phyloP scores from a whole-genome alignment of 2,113 vertebrate genomes.

The Sitta europaea region DNA sequence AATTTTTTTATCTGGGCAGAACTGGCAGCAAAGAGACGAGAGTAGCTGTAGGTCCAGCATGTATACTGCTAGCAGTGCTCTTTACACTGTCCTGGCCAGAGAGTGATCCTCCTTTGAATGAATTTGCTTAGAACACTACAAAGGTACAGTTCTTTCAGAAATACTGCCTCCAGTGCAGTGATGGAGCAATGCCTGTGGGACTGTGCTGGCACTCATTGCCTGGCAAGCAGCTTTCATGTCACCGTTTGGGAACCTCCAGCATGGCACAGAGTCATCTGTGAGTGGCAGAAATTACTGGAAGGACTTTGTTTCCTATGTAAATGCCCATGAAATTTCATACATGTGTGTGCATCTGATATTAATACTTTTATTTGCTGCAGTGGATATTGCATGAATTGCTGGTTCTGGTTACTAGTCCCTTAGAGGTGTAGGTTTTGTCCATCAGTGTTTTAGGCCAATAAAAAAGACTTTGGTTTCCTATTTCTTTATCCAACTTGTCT shows the following conservation, averaged over 20 bases:
- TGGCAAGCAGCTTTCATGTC: background rate
- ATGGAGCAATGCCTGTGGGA: background rate
- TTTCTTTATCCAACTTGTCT: background rate
- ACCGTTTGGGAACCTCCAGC: background rate
- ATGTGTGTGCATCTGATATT: background rate
- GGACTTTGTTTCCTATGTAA: background rate
- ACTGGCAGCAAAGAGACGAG: background rate
- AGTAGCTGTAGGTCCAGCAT: background rate
- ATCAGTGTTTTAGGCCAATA: background rate
- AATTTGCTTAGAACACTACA: background rate
- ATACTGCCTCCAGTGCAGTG: background rate
- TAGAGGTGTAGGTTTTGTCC: background rate
- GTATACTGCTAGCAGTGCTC: background rate
- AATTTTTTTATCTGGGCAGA: background rate
- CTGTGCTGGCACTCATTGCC: accelerated
- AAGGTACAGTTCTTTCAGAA: background rate
- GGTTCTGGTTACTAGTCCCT: background rate
- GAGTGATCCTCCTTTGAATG: background rate
- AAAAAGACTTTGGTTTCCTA: background rate
- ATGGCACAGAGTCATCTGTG: background rate
- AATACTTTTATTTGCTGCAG: background rate
- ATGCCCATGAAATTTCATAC: background rate
- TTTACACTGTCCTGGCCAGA: background rate
- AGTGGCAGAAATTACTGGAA: background rate
- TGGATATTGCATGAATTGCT: background rate